A percentile compares a stretch with the other conserved stretches of the same genome.
Evolutionary conservation across 2,888 invertebrate species (phyloP).

Genomic region (Nasonovia ribisnigri): DNA sequence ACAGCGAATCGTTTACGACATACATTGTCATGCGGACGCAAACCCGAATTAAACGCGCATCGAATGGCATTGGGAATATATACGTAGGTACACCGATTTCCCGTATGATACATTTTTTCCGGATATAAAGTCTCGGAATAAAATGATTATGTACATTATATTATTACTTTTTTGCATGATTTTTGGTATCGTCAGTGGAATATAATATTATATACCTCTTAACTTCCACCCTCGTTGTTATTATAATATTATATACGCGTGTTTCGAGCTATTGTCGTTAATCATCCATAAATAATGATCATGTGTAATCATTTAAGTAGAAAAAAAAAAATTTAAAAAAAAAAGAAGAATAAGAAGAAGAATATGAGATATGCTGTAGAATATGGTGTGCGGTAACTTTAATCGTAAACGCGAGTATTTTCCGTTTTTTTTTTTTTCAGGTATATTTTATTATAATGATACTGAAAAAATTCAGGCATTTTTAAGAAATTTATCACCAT

Average conservation of each 20-base stretch:
- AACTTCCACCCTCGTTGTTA: not conserved
- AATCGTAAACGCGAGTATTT: not conserved
- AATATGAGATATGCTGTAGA: not conserved
- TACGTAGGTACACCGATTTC: not conserved
- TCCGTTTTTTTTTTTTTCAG: not conserved
- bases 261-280: not conserved
- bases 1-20: not conserved
- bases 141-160: not conserved
- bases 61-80: not conserved
- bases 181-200: not conserved
- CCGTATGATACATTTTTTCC: not conserved
- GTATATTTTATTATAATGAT: conserved; percentile 1
- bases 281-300: not conserved
- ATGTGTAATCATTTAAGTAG: not conserved
- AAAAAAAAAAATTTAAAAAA: not conserved
- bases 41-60: not conserved
- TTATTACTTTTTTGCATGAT: not conserved
- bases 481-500: conserved; percentile 23
- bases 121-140: not conserved
- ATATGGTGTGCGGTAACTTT: not conserved
- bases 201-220: not conserved
- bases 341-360: not conserved
- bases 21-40: not conserved
- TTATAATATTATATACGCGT: not conserved
- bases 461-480: conserved; percentile 9